These are phyloP conservation scores for Rhodophaea formosa DNA, from an alignment of 2,888 invertebrate species.

Conservation along the genomic window DNA sequence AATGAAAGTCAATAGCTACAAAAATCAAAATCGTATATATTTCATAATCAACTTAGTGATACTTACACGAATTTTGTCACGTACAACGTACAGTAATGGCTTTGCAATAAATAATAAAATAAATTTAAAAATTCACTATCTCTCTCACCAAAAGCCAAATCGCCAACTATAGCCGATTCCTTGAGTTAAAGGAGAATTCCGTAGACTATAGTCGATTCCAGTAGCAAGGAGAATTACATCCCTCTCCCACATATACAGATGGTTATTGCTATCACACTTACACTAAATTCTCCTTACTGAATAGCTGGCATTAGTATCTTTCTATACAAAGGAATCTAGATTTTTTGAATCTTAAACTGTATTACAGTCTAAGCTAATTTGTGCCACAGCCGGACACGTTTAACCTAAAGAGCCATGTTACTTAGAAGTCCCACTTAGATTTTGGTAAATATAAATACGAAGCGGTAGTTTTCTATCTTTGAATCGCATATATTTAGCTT, in stretches of 20 bases:
- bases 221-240: background rate
- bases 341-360: background rate
- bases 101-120: slow-evolving; percentile 35
- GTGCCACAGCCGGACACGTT: background rate
- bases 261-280: too few species aligned
- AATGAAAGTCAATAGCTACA: slow-evolving; percentile 40
- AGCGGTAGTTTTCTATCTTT: too few species aligned
- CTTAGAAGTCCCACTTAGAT: too few species aligned
- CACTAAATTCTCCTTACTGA: background rate
- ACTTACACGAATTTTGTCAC: slow-evolving; percentile 36
- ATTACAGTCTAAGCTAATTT: background rate
- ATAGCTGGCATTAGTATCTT: background rate
- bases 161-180: background rate
- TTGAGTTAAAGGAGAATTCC: too few species aligned
- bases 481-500: too few species aligned
- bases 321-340: background rate
- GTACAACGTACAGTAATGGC: slow-evolving; percentile 31
- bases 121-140: slow-evolving; percentile 32
- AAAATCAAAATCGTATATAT: slow-evolving; percentile 63
- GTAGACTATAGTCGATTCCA: too few species aligned
- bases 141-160: slow-evolving; percentile 2
- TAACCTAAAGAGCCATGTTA: background rate
- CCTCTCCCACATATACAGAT: background rate
- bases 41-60: slow-evolving; percentile 52
- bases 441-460: too few species aligned